Conservation (phyloP, 1,140 invertebrate species). For the Amphibalanus amphitrite region DNA sequence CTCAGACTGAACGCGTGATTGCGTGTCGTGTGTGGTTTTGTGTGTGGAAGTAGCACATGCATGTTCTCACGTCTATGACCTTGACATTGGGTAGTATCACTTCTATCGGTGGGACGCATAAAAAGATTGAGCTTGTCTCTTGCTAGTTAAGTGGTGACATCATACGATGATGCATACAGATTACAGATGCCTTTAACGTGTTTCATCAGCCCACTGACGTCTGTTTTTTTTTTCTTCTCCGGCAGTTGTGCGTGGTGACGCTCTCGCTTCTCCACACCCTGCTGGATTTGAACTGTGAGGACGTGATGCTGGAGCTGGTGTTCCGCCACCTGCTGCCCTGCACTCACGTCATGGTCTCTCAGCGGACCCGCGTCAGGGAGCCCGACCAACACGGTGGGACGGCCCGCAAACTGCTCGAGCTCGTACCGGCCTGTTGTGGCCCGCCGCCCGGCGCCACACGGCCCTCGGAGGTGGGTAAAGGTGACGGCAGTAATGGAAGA, state of each 20-base stretch:
- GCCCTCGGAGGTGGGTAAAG: slow-evolving; percentile 4
- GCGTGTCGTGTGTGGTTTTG: too few relatives aligned
- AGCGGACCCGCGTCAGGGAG: slow-evolving; percentile 51
- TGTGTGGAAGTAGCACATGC: too few relatives aligned
- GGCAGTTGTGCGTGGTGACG: slow-evolving; percentile 72
- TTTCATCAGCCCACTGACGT: too few relatives aligned
- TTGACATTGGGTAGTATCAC: too few relatives aligned
- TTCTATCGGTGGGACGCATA: too few relatives aligned
- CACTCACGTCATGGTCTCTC: slow-evolving; percentile 75
- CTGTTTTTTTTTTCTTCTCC: background rate
- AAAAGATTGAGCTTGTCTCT: too few relatives aligned
- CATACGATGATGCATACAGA: too few relatives aligned
- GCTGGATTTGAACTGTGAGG: slow-evolving; percentile 84
- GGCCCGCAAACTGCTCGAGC: slow-evolving; percentile 62
- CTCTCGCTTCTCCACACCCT: slow-evolving; percentile 78
- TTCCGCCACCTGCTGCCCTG: slow-evolving; percentile 72
- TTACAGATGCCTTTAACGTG: too few relatives aligned
- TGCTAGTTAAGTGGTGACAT: too few relatives aligned
- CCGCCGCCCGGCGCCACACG: slow-evolving; percentile 5
- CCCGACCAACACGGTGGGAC: slow-evolving; percentile 52
- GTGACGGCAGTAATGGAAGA: slow-evolving; percentile 5
- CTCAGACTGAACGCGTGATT: too few relatives aligned
- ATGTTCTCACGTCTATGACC: too few relatives aligned
- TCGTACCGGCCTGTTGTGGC: slow-evolving; percentile 43
- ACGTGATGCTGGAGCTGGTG: slow-evolving; percentile 84